These are phyloP conservation scores for Drosophila falleni DNA, from an alignment of 2,888 invertebrate species.

Conservation along the genomic window DNA sequence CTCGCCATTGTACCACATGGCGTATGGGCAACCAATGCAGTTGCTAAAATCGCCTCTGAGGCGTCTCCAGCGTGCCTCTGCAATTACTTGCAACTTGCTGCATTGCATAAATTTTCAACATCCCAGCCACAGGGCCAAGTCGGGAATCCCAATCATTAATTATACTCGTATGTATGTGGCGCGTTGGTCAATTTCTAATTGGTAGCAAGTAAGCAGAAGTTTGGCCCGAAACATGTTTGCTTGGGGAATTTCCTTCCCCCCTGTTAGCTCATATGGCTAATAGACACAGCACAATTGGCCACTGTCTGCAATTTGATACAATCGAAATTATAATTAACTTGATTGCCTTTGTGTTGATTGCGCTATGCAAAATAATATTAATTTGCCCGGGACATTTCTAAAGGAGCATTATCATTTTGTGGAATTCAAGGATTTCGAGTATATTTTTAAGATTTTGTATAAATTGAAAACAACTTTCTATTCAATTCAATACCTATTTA, in stretches of 20 bases:
- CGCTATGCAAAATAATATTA: slow-evolving; percentile 19
- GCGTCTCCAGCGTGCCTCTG: slow-evolving; percentile 1
- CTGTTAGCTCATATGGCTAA: slow-evolving; percentile 23
- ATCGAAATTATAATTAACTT: slow-evolving; percentile 37
- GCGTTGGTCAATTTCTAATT: slow-evolving; percentile 43
- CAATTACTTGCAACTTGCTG: slow-evolving; percentile 57
- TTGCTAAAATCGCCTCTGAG: slow-evolving; percentile 1
- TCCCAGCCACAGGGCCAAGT: slow-evolving; percentile 22
- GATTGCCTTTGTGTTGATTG: slow-evolving; percentile 35
- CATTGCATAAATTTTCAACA: slow-evolving; percentile 70
- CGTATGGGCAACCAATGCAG: slow-evolving; percentile 47
- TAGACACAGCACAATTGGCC: slow-evolving; percentile 5
- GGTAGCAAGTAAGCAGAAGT: slow-evolving; percentile 24
- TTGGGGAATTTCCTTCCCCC: slow-evolving; percentile 21
- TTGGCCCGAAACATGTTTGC: slow-evolving; percentile 39
- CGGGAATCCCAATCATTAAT: slow-evolving; percentile 64
- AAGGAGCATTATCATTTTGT: not conserved
- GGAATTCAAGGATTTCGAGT: not conserved
- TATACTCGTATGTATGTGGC: slow-evolving; percentile 58
- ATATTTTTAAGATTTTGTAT: not conserved
- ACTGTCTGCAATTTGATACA: slow-evolving; percentile 15
- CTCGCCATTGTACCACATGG: slow-evolving; percentile 20
- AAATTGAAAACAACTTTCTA: no score
- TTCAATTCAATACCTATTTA: no score
- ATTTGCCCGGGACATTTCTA: not conserved